Percentiles rank a stretch among this genome's conserved stretches.
These are phyloP conservation scores for Sycobia sp. DNA, from an alignment of 1,140 invertebrate species.

Conservation along the genomic window DNA sequence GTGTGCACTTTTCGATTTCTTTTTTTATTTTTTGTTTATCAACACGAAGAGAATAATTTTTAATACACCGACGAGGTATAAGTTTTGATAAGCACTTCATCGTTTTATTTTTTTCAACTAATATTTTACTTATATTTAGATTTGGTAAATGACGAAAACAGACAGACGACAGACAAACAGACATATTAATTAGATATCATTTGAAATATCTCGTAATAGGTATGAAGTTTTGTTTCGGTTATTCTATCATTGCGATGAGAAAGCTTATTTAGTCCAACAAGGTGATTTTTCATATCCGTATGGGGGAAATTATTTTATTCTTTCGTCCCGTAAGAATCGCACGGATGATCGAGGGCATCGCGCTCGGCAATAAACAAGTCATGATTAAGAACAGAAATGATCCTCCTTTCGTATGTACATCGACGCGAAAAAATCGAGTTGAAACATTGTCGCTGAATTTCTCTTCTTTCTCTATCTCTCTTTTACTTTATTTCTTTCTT, in stretches of 20 bases:
- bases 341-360: slow-evolving; percentile 20
- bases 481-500: neutral
- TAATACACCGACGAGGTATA: slow-evolving; percentile 14
- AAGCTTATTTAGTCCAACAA: too few relatives aligned
- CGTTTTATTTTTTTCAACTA: neutral
- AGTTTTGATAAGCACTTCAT: slow-evolving; percentile 15
- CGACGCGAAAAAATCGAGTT: slow-evolving; percentile 9
- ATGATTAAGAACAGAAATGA: neutral
- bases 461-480: neutral
- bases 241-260: neutral
- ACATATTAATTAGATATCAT: slow-evolving; percentile 47
- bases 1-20: slow-evolving; percentile 50
- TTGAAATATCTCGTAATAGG: slow-evolving; percentile 21
- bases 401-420: slow-evolving; percentile 16
- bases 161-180: slow-evolving; percentile 56
- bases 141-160: slow-evolving; percentile 50
- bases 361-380: slow-evolving; percentile 15
- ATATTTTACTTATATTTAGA: slow-evolving; percentile 20
- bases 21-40: too few relatives aligned
- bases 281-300: too few relatives aligned
- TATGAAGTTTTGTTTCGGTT: slow-evolving; percentile 3
- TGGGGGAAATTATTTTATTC: neutral
- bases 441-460: slow-evolving; percentile 5
- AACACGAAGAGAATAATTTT: slow-evolving; percentile 56
- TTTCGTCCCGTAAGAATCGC: slow-evolving; percentile 2